Evolutionary conservation across 2,113 vertebrate species (phyloP).

Genomic region (Oxyruncus cristatus): DNA sequence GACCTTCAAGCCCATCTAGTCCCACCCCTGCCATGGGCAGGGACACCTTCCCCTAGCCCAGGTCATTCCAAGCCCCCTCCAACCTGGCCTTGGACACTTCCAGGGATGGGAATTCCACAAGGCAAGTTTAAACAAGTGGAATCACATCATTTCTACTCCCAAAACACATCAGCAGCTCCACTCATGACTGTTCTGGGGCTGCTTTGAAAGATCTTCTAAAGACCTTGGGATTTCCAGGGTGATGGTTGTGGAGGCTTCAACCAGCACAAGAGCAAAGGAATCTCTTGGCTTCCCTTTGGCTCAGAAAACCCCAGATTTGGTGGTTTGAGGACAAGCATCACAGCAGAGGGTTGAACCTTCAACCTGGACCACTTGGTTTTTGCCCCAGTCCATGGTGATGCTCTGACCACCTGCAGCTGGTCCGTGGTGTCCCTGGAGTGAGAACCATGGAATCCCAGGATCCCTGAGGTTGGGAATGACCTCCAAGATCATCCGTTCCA

Average conservation of each 20-base stretch:
- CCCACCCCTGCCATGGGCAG: not conserved
- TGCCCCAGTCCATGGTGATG: not conserved
- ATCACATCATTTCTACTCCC: no score
- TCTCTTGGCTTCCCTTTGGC: not conserved
- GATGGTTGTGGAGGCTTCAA: not conserved
- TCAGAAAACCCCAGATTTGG: not conserved
- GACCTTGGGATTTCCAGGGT: not conserved
- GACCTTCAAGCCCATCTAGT: accelerated
- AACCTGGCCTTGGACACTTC: not conserved
- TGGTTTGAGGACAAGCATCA: not conserved
- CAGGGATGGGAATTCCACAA: not conserved
- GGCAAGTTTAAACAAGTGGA: not conserved
- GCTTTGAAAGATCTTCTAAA: not conserved
- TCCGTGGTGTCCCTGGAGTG: not conserved
- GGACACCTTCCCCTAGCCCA: accelerated
- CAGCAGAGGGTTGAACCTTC: not conserved
- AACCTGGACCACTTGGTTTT: accelerated
- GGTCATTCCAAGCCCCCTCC: not conserved
- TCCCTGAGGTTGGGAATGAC: not conserved
- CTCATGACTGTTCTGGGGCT: not conserved
- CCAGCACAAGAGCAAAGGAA: not conserved
- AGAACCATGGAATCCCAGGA: not conserved
- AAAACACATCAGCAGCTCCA: not conserved
- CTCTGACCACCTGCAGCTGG: not conserved
- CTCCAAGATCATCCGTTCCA: not conserved